Evolutionary conservation across 1,140 invertebrate species (phyloP).

Genomic region (Lasioglossum albipes): DNA sequence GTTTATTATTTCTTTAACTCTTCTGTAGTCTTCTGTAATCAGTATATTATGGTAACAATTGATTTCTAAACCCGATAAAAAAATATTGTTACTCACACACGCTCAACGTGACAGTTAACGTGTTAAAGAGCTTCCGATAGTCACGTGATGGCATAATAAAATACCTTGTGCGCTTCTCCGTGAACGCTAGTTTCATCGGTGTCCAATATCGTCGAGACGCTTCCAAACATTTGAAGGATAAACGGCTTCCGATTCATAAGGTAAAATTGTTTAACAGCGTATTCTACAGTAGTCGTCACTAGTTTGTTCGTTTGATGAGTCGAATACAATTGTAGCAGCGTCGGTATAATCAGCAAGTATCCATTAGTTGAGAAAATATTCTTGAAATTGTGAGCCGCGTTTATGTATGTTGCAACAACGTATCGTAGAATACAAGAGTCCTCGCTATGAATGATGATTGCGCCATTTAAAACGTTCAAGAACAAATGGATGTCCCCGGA

Average conservation of each 20-base stretch:
- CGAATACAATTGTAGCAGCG: conserved; percentile 96
- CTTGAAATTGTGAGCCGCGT: conserved; percentile 98
- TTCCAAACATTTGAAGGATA: conserved; percentile 99
- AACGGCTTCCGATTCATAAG: conserved; percentile 99
- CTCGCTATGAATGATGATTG: conserved; percentile 97
- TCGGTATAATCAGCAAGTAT: conserved; percentile 98
- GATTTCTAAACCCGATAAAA: too few species aligned
- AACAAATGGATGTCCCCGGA: conserved; percentile 98
- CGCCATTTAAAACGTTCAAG: conserved; percentile 98
- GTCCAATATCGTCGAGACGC: conserved; percentile 96
- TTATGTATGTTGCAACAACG: conserved; percentile 98
- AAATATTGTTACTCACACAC: too few species aligned
- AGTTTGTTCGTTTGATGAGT: conserved; percentile 98
- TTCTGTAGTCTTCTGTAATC: too few species aligned
- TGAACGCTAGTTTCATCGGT: conserved; percentile 92
- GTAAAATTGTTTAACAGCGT: conserved; percentile 99
- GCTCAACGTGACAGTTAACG: too few species aligned
- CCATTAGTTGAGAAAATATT: conserved; percentile 99
- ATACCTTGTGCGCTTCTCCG: conserved; percentile 93
- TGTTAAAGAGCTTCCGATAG: too few species aligned
- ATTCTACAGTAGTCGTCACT: conserved; percentile 97
- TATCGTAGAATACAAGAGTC: conserved; percentile 97
- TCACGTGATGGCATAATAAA: not conserved
- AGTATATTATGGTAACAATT: too few species aligned
- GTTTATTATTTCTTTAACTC: too few species aligned